Evolutionary conservation across 2,113 vertebrate species (phyloP).

Genomic region (Triplophysa dalaica): DNA sequence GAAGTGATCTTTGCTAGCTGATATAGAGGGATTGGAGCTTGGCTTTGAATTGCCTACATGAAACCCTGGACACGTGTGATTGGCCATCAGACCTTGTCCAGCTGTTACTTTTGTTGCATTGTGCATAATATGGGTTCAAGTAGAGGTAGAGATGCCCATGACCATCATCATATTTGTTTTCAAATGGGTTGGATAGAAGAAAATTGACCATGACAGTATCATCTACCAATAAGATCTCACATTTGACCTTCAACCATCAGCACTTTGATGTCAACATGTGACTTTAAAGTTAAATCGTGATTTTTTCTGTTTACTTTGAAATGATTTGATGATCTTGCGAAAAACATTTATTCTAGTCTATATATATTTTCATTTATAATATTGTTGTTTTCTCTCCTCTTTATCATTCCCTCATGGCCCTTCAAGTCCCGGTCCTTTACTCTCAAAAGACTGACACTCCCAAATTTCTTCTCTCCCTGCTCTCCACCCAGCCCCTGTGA

Average conservation of each 20-base stretch:
- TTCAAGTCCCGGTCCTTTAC: neutral
- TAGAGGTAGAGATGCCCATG: slow-evolving; percentile 3
- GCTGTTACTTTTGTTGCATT: slow-evolving; percentile 34
- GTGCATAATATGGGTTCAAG: slow-evolving; percentile 38
- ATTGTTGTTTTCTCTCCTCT: neutral
- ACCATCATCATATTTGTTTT: neutral
- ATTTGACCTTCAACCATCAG: too few species aligned
- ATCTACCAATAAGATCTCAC: neutral
- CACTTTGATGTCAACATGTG: too few species aligned
- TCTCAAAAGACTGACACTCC: slow-evolving; percentile 21
- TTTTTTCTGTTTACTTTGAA: too few species aligned
- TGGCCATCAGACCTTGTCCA: slow-evolving; percentile 13
- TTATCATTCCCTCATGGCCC: neutral
- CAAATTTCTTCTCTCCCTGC: slow-evolving; percentile 6
- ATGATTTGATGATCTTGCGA: too few species aligned
- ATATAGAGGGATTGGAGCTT: neutral
- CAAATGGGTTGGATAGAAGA: slow-evolving; percentile 17
- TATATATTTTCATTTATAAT: too few species aligned
- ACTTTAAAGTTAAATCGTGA: too few species aligned
- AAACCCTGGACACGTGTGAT: neutral
- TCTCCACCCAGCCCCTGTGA: slow-evolving; percentile 16
- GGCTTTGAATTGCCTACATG: neutral
- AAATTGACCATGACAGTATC: neutral
- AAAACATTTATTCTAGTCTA: too few species aligned
- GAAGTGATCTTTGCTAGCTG: neutral